Base-by-base conservation (phyloP, 2,797 vertebrate species). In the Onychomys leucogaster region DNA sequence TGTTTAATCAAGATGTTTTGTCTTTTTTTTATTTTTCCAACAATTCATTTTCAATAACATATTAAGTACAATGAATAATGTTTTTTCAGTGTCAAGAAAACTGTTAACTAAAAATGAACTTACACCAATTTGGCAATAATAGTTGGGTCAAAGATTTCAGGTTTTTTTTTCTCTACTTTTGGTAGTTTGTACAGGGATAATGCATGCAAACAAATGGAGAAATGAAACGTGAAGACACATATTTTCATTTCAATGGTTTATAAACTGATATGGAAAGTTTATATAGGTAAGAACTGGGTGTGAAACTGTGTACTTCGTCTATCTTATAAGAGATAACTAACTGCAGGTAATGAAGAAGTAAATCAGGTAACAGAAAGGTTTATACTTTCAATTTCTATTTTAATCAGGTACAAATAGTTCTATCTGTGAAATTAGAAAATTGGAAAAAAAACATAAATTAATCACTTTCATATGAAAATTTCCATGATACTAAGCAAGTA, bases 1-100 rank as follows among this genome's bases (percentile, higher is more conserved):
- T 80, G 10, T 88, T 78, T 32, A 77, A 17, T 41, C 52, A 81
- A 16, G 11, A 85, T 77, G 3, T 73, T 87, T 73, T 94, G 6
- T 73, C n/a, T 27, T 52, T 76, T 76, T 10, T 87, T 32, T 34
- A 1, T 23, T 27, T 91, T 29, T 71, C 71, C 29, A 87, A 75
- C 25, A 89, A n/a, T 67, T 84, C 25, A 61, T 87, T 89, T 94
- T 80, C 41, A 90, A 80, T 94, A 71, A 65, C 3, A 75, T 80
- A 89, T 71, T 69, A 90, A 52, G 93, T 89, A 75, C 17, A 94
- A 1, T 32, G 13, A 34, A 67, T 2, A 55, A 57, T 69, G 65
- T 23, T 32, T 93, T 85, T 49, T 29, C 12, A 90, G n/a, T 95
- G 94, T 2, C 23, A 71, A 83, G 27, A 89, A 55, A 81, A 0